Percentiles rank a stretch among this genome's conserved stretches.
These are phyloP conservation scores for Bufotes viridis DNA, from an alignment of 2,797 vertebrate species.

Conservation along the genomic window DNA sequence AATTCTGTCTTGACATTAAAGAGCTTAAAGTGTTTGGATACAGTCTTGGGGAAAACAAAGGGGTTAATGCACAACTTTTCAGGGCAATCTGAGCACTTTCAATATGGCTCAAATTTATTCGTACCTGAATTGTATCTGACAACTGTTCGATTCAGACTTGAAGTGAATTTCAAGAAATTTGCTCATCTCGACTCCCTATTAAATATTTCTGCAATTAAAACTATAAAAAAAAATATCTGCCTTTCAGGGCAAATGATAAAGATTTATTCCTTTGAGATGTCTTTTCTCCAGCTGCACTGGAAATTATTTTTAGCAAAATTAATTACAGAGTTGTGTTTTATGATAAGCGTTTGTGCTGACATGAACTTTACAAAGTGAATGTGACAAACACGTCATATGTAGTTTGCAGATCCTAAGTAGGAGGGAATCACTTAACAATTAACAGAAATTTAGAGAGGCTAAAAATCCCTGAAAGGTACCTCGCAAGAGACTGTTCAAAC, in stretches of 20 bases:
- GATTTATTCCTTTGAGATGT: constrained; percentile 6
- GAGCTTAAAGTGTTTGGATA: too few relatives aligned
- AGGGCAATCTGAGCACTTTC: too few relatives aligned
- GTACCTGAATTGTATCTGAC: too few relatives aligned
- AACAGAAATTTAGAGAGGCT: not conserved
- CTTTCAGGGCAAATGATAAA: constrained; percentile 28
- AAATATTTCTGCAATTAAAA: not conserved
- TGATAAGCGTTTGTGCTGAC: constrained; percentile 36
- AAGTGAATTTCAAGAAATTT: too few relatives aligned
- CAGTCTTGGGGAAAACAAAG: too few relatives aligned
- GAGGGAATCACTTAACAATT: not conserved
- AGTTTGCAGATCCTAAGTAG: not conserved
- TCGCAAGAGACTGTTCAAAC: too few relatives aligned
- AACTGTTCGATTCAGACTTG: too few relatives aligned
- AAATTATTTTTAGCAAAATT: constrained; percentile 43
- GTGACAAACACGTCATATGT: constrained; percentile 21
- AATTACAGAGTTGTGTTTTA: constrained; percentile 41
- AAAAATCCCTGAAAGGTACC: not conserved
- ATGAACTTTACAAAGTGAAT: constrained; percentile 25
- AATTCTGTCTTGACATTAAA: too few relatives aligned
- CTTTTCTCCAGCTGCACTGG: constrained; percentile 22
- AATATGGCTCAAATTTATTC: too few relatives aligned
- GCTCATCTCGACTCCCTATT: not conserved
- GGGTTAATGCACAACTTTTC: too few relatives aligned
- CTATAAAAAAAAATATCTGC: not conserved